These are phyloP conservation scores for Notospermus geniculatus DNA, from an alignment of 1,140 invertebrate genomes.

Conservation along the genomic window DNA sequence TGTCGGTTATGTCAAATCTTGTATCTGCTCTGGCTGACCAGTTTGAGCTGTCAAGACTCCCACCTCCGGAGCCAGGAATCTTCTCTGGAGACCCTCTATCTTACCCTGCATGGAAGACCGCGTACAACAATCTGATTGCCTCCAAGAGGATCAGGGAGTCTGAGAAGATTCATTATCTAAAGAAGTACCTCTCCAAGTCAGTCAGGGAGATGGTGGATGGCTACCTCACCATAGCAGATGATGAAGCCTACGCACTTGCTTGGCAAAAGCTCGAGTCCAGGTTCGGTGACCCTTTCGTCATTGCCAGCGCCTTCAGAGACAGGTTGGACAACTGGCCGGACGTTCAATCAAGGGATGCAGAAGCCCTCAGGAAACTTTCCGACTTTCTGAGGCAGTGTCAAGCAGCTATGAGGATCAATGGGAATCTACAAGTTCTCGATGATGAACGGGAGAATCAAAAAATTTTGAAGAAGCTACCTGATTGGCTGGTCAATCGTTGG, in stretches of 20 bases:
- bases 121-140: constrained; percentile 9
- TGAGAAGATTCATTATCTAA: constrained; percentile 14
- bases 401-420: too few species aligned
- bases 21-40: too few species aligned
- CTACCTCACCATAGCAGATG: constrained; percentile 8
- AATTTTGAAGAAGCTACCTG: too few species aligned
- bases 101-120: constrained; percentile 14
- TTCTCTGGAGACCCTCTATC: constrained; percentile 26
- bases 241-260: constrained; percentile 14
- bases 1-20: too few species aligned
- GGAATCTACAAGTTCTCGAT: too few species aligned
- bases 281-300: constrained; percentile 16
- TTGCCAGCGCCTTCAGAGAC: constrained; percentile 15
- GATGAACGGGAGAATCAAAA: too few species aligned
- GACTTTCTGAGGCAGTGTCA: constrained; percentile 22
- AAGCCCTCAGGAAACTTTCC: constrained; percentile 18
- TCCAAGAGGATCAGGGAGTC: background rate
- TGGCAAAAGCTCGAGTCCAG: constrained; percentile 9
- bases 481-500: too few species aligned
- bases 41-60: too few species aligned
- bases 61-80: constrained; percentile 24
- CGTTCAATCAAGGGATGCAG: constrained; percentile 2
- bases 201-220: constrained; percentile 8
- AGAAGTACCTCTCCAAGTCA: constrained; percentile 9
- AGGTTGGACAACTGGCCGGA: constrained; percentile 17